phyloP scores from a whole-genome alignment of 2,888 invertebrate species.

The Loripinus fragilis region DNA sequence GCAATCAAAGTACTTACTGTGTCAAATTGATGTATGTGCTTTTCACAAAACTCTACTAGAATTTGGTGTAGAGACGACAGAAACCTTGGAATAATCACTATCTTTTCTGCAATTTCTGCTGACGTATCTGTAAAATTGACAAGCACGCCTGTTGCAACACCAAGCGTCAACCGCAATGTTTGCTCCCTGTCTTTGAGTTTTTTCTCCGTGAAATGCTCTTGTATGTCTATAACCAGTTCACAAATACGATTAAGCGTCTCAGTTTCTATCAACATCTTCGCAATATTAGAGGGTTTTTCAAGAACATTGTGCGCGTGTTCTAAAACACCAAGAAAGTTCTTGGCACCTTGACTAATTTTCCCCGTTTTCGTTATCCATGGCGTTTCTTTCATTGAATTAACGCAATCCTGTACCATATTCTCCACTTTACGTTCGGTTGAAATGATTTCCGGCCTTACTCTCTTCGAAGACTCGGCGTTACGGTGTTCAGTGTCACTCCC shows the following conservation, averaged over 20 bases:
- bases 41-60: conserved; percentile 4
- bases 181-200: background rate
- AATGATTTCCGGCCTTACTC: too few species aligned
- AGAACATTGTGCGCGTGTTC: background rate
- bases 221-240: conserved; percentile 19
- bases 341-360: background rate
- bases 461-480: too few species aligned
- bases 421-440: background rate
- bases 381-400: background rate
- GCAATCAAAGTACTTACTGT: background rate
- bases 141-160: background rate
- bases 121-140: conserved; percentile 24
- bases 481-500: too few species aligned
- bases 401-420: background rate
- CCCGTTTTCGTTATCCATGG: background rate
- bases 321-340: background rate
- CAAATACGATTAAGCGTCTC: conserved; percentile 3
- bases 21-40: background rate
- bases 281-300: background rate
- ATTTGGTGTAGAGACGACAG: conserved; percentile 1
- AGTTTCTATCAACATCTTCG: conserved; percentile 4
- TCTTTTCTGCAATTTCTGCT: background rate
- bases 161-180: background rate
- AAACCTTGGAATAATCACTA: background rate
- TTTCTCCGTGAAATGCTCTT: background rate